These are phyloP conservation scores for Ranitomeya variabilis DNA, from an alignment of 2,113 vertebrate genomes.

Conservation along the genomic window DNA sequence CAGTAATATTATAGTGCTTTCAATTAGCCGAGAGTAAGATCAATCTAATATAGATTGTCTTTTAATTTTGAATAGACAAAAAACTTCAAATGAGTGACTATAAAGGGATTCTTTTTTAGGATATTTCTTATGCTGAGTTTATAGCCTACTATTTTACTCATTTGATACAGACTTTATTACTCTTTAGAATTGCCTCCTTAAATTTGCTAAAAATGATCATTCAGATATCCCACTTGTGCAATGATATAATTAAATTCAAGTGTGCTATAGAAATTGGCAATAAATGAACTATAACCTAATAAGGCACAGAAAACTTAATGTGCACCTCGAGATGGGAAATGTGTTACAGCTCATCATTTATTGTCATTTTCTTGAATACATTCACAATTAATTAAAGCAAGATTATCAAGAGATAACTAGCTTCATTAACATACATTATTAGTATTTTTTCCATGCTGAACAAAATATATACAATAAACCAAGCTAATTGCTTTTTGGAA, in stretches of 20 bases:
- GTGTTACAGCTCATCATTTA: constrained; percentile 31
- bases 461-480: constrained; percentile 19
- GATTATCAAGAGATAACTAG: constrained; percentile 44
- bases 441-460: constrained; percentile 21
- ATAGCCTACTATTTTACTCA: background rate
- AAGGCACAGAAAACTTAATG: constrained; percentile 29
- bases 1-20: too few species aligned
- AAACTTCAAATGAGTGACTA: background rate
- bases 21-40: too few species aligned
- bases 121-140: background rate
- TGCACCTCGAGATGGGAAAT: constrained; percentile 19
- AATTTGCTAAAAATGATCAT: background rate
- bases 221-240: constrained; percentile 7
- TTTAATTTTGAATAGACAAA: too few species aligned
- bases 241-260: constrained; percentile 26
- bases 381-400: constrained; percentile 39
- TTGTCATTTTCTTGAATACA: constrained; percentile 45
- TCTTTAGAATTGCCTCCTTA: constrained; percentile 2
- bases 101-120: background rate
- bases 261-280: constrained; percentile 23
- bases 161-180: constrained; percentile 2
- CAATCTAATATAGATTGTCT: too few species aligned
- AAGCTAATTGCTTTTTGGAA: constrained; percentile 26
- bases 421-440: constrained; percentile 42
- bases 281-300: constrained; percentile 33